Conservation (phyloP, 2,797 vertebrate genomes). For the Enteromius anoplus region DNA sequence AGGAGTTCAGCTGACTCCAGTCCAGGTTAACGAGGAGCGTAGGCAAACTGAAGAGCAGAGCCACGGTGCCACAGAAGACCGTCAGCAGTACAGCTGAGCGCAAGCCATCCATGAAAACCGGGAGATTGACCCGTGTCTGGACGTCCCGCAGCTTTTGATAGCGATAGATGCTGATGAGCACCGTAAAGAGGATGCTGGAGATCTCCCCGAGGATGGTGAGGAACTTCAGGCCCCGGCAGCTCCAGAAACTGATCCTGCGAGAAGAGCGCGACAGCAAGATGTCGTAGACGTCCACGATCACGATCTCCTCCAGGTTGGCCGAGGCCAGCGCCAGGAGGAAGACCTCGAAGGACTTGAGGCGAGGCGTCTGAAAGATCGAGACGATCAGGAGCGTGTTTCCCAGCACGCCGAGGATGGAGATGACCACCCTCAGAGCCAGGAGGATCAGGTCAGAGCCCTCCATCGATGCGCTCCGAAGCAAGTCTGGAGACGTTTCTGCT, state of each 20-base stretch:
- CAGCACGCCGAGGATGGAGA: slow-evolving; percentile 69
- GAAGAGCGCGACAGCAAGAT: fast-evolving
- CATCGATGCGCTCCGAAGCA: slow-evolving; percentile 60
- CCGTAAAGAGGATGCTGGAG: slow-evolving; percentile 75
- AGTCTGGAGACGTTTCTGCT: slow-evolving; percentile 51
- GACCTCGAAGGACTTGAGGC: slow-evolving; percentile 75
- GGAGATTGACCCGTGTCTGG: slow-evolving; percentile 59
- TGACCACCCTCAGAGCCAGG: slow-evolving; percentile 60
- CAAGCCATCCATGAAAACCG: slow-evolving; percentile 69
- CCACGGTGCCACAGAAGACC: slow-evolving; percentile 57
- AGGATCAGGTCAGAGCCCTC: slow-evolving; percentile 33
- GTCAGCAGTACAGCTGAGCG: slow-evolving; percentile 60
- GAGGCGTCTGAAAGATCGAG: slow-evolving; percentile 59
- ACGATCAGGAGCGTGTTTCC: slow-evolving; percentile 73
- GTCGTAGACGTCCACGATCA: slow-evolving; percentile 71
- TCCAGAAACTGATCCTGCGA: background rate
- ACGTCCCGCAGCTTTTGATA: slow-evolving; percentile 77
- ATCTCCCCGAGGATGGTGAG: slow-evolving; percentile 68
- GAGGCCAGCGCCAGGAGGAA: slow-evolving; percentile 73
- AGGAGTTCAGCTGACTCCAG: slow-evolving; percentile 32
- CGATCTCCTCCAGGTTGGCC: slow-evolving; percentile 73
- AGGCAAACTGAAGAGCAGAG: slow-evolving; percentile 63
- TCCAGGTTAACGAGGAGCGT: slow-evolving; percentile 57
- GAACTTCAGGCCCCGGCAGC: slow-evolving; percentile 69
- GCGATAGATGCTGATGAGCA: slow-evolving; percentile 77